Base-by-base conservation (phyloP, 1,140 invertebrate species). In the Lethrus apterus region DNA sequence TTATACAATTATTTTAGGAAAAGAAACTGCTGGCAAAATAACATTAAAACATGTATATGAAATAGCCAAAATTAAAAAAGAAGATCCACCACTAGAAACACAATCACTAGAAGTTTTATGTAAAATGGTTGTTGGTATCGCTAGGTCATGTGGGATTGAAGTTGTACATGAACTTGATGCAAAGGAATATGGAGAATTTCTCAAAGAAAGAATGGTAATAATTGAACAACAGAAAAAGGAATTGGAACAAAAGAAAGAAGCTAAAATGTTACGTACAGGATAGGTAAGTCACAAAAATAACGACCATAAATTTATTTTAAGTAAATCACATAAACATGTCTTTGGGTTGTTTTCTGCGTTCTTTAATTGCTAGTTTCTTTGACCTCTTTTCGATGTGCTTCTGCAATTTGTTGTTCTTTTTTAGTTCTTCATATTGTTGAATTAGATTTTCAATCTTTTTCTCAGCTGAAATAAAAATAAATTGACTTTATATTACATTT, bases 21-120 rank as follows among this genome's bases (percentile, higher is more conserved):
- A 73, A 53, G 92, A 98, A 72, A 69, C 84, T 11, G 76, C 81
- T 59, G 96, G 96, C 0, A 95, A 86, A 74, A 78, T 99, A 36
- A 93, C 93, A 1, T 60, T 94, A 0, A 98, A 97, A 68, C 96
- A 99, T 72, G 68, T 99, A 20, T 99, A 98, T 72, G 96, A 99
- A 80, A 99, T 99, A 62, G 95, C 96, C 0, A 79, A 83, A 69
- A 89, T 99, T 2, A 99, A 99, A 71, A 73, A 78, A 10, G 64
- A 86, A 66, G 96, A 99, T 73, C 84, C 86, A 17, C 67, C 79
- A 8, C 73, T 86, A 53, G 74, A 82, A 44, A 70, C 80, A 18
- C 60, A 78, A 8, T 69, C 50, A 20, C 59, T 72, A 58, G 42
- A 70, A 70, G 75, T 86, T 60, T 78, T 96, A 56, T 94, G 89